Base-by-base conservation (phyloP, 2,797 vertebrate genomes). In the Antrozous pallidus region DNA sequence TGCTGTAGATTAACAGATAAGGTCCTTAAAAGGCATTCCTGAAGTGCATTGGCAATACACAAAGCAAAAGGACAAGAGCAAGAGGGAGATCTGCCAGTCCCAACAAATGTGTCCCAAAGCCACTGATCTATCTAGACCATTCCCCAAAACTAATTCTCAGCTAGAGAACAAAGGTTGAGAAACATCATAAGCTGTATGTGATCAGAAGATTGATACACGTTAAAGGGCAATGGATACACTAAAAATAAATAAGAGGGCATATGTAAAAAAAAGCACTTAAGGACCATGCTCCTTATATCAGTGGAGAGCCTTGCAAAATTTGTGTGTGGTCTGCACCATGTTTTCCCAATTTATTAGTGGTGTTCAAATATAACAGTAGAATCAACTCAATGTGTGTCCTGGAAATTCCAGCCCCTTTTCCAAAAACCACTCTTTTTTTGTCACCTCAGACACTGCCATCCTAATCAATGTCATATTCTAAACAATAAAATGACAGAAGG, bases 261-360 rank as follows among this genome's bases (percentile, higher is more conserved):
- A 74, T 38, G 77, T 63, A 78, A 91, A 94, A 56, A 87, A 92
- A 95, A 86, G 47, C 6, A 11, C 40, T 69, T 87, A 40, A 81
- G 51, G 49, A 91, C 91, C 70, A 86, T n/a, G 20, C 65, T 87
- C 65, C 47, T 94, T 61, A 69, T 31, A 96, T 74, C 70, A 80
- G 51, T n/a, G 61, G 61, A 79, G n/a, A 28, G 92, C n/a, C 28
- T 94, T 61, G 63, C 51, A 93, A 94, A 83, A 91, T 28, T 51
- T 38, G 40, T 95, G 93, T 94, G 95, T 96, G 95, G 95, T 95
- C 96, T 92, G 49, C 18, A 67, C 85, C 96, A 96, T 89, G 61
- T 92, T 96, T 97, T 96, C 93, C 91, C 91, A 94, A 96, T 97
- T 96, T 96, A 95, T 95, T 92, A 94, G n/a, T 92, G 49, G 49